Base-by-base conservation (phyloP, 92 coral and sea anemone genomes). In the Nematostella vectensis region DNA sequence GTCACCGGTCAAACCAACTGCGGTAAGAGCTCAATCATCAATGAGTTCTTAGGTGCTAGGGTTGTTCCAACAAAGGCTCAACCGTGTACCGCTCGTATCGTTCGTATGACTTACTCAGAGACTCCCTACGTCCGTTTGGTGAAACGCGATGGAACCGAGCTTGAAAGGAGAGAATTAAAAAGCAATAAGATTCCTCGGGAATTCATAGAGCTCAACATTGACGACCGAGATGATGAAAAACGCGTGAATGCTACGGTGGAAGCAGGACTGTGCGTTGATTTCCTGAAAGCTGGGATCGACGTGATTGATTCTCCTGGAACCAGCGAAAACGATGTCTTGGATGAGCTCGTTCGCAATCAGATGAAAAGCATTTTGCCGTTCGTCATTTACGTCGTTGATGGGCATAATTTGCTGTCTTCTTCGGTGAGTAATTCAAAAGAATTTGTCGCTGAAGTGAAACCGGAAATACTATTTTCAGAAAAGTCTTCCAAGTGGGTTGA, bases 1-100 rank as follows among this genome's bases (percentile, higher is more conserved):
- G 79, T 79, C 40, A 67, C 73, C 3, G 87, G 87, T 4, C 87
- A 79, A 48, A 79, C 87, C 11, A 79, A 79, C 72, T 67, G 87
- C 37, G 87, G 87, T 10, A 79, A 79, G 39, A 79, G 87, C 72
- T 79, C 87, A 45, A 73, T 79, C 31, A 67, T 79, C 15, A 79
- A 79, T 61, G 81, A 79, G 51, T 58, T 79, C 9, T 40, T 79
- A 12, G 71, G 80, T 1, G 31, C 44, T 55, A 73, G 59, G 48
- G 56, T 77, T 8, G 81, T 79, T 28, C 60, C 81, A 2, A 73
- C 87, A 31, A 71, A 79, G 0, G 81, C 72, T 50, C 87, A 68
- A 50, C 87, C 87, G 18, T 72, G 87, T 54, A 79, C 87, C 8
- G 80, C 87, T 0, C 29, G 87, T 29, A 73, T 79, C 44, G 87